Evolutionary conservation across 2,113 vertebrate genomes (phyloP).

Genomic region (Raphicerus campestris): DNA sequence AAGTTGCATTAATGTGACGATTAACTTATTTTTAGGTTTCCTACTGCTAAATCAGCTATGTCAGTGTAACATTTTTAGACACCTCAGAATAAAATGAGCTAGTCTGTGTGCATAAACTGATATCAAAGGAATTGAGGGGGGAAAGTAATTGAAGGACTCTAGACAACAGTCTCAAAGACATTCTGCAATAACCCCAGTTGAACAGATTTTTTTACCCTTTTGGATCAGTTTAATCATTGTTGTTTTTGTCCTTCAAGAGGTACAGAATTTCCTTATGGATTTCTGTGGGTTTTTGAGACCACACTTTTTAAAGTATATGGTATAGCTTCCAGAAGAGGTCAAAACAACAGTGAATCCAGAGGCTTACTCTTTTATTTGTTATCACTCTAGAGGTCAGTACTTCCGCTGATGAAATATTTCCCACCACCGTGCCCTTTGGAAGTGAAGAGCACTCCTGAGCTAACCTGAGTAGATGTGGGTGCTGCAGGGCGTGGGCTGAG

Average conservation of each 20-base stretch:
- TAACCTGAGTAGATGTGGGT: neutral
- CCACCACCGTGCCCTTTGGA: neutral
- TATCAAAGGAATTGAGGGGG: neutral
- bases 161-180: neutral
- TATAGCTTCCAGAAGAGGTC: neutral
- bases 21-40: slow-evolving; percentile 23
- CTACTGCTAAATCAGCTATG: slow-evolving; percentile 9
- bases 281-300: neutral
- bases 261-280: neutral
- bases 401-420: neutral
- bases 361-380: neutral
- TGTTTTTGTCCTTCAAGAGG: neutral
- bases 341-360: neutral
- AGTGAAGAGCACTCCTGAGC: neutral
- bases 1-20: neutral
- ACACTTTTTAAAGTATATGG: neutral
- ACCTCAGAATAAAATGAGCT: neutral
- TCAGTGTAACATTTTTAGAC: neutral
- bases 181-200: neutral
- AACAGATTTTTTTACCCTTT: neutral
- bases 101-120: neutral
- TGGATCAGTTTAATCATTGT: neutral
- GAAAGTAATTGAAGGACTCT: neutral
- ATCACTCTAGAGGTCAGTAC: neutral
- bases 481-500: neutral